Base-by-base conservation (phyloP, 2,888 invertebrate genomes). In the Gymnosoma rotundatum region DNA sequence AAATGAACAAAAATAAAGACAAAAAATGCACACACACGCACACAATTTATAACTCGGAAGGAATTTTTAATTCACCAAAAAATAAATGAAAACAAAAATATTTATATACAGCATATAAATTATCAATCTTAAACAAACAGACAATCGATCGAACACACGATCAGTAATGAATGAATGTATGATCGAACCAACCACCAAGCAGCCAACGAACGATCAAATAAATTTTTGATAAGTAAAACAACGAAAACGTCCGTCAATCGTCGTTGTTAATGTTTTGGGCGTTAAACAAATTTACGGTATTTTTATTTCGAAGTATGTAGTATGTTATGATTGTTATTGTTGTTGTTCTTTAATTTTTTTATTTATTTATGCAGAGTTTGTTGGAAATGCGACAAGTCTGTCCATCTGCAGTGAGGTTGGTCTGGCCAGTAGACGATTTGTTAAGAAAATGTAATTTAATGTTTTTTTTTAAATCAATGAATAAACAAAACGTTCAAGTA, bases 261-360 rank as follows among this genome's bases (percentile, higher is more conserved):
- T 50, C 45, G 67, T 50, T 50, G 60, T 70, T 78, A 74, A 75
- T 66, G 52, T 64, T 64, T 83, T 69, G 84, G 84, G 84, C 84
- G 81, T 81, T 84, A 80, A 84, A 78, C 74, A 64, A 78, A 78
- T 78, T 73, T 80, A 64, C 63, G 63, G 58, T 73, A 64, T 69
- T 48, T 81, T 78, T 69, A 69, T 54, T 78, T 54, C 60, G 20
- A 73, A 50, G 36, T 48, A 74, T 82, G 36, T 48, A 74, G 76
- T 54, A 63, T 79, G 42, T 52, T 69, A 32, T 32, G 42, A 56
- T 42, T 72, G 45, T 67, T 64, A 52, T 52, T 32, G 32, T 32
- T 32, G 3, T 32, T 32, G 32, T 32, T 32, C 6, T 32, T 32
- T n/a, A n/a, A n/a, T n/a, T 8, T 32, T 32, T 32, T 32, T 32